Base-by-base conservation (phyloP, 2,113 vertebrate species). In the Naja naja region DNA sequence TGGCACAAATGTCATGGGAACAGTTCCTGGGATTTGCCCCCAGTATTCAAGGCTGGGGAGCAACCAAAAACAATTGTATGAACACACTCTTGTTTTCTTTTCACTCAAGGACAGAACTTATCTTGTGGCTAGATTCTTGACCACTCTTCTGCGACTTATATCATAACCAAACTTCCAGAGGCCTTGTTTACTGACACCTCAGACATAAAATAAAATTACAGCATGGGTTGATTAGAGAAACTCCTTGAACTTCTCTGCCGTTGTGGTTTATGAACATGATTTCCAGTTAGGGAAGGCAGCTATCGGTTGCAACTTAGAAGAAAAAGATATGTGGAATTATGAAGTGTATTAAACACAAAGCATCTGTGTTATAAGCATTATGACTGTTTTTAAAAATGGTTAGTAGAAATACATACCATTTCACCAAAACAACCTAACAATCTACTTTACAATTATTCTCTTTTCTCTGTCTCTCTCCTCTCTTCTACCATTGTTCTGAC, bases 371-470 rank as follows among this genome's bases (percentile, higher is more conserved):
- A 93, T 47, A 6, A 91, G 11, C 43, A 52, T 39, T 90, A 43
- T 81, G 74, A 81, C 34, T 81, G 74, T 81, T 81, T 56, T 93
- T 74, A 92, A 93, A 96, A 93, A 47, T 89, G 47, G 4, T 23
- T 93, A 25, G 39, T 27, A 60, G 30, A 90, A 30, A 4, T 49
- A 89, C 91, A 92, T 93, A 18, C 64, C 89, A 92, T 54, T 69
- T 93, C 55, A 64, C 8, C 43, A 85, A 64, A 25, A 25, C 0
- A 53, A 20, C 25, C 89, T 85, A 90, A 90, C 47, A 20, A 1
- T 0, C 90, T 94, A 34, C 43, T 10, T 90, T 90, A 89, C 14
- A 55, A 1, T 3, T 16, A 10, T 3, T 7, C 85, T 9, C 39
- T 2, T 52, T 27, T 9, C 23, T 23, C 55, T 22, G 2, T 7